phyloP scores from a whole-genome alignment of 2,888 invertebrate species.

The Agrotis puta region DNA sequence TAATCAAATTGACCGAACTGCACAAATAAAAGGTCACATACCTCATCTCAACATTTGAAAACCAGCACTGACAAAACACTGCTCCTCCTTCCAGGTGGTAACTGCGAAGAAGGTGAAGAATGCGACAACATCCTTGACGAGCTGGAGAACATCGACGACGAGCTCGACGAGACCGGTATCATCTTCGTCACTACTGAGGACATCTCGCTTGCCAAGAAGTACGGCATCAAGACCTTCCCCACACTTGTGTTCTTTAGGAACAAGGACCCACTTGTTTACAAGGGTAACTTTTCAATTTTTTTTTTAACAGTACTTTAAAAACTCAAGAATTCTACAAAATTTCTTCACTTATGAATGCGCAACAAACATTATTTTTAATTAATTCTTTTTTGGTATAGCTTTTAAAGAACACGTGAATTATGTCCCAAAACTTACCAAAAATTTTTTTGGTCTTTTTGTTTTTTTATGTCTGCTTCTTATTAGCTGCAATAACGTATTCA shows the following conservation, averaged over 20 bases:
- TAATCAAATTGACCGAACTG: not conserved
- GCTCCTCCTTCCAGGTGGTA: constrained; percentile 91
- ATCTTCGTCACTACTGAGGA: constrained; percentile 98
- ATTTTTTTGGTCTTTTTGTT: too few relatives aligned
- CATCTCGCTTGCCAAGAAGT: constrained; percentile 94
- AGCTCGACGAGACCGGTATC: constrained; percentile 97
- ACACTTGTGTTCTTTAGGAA: constrained; percentile 97
- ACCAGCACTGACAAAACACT: constrained; percentile 2
- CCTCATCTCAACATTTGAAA: not conserved
- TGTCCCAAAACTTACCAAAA: not conserved
- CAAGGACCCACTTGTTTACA: constrained; percentile 96
- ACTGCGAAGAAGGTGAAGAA: constrained; percentile 96
- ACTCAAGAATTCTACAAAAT: not conserved
- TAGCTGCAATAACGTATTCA: not conserved
- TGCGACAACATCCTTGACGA: constrained; percentile 96
- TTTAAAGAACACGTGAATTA: not conserved
- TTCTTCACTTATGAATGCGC: not conserved
- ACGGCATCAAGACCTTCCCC: constrained; percentile 96
- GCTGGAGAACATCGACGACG: constrained; percentile 97
- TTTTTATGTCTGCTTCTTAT: not conserved
- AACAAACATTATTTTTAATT: not conserved
- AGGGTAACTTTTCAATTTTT: constrained; percentile 83
- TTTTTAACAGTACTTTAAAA: not conserved
- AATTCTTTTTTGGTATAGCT: not conserved
- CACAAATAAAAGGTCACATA: not conserved